A percentile compares a stretch with the other conserved stretches of the same genome.
Evolutionary conservation across 1,140 invertebrate genomes (phyloP).

Genomic region (Heliconius himera): DNA sequence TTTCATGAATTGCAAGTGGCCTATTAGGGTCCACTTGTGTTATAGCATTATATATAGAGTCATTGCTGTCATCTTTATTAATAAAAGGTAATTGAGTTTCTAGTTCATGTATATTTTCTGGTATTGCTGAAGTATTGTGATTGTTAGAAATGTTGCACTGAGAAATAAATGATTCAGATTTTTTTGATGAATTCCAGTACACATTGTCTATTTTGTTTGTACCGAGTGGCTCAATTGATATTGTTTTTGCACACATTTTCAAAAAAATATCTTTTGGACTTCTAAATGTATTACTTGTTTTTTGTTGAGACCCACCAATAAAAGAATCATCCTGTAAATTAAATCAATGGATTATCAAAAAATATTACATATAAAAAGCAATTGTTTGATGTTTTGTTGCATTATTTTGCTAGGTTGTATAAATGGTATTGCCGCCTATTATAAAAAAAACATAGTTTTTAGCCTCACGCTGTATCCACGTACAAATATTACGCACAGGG

Average conservation of each 20-base stretch:
- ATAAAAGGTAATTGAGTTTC: slow-evolving; percentile 47
- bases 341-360: neutral
- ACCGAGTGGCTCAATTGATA: slow-evolving; percentile 55
- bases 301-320: slow-evolving; percentile 56
- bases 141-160: slow-evolving; percentile 49
- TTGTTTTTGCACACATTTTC: slow-evolving; percentile 54
- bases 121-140: slow-evolving; percentile 24
- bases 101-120: slow-evolving; percentile 56
- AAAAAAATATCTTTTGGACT: slow-evolving; percentile 52
- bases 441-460: too few species aligned
- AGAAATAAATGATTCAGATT: slow-evolving; percentile 58
- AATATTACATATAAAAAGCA: too few species aligned
- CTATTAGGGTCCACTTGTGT: slow-evolving; percentile 44
- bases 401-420: too few species aligned
- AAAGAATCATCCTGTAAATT: slow-evolving; percentile 71
- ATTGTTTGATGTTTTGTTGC: too few species aligned
- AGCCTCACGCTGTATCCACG: too few species aligned
- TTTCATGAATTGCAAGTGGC: slow-evolving; percentile 45
- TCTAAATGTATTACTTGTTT: slow-evolving; percentile 42
- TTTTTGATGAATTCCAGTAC: slow-evolving; percentile 60
- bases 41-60: slow-evolving; percentile 40
- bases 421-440: too few species aligned
- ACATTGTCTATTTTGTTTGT: slow-evolving; percentile 62
- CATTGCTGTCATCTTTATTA: slow-evolving; percentile 23
- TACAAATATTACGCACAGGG: too few species aligned